Percentiles rank a stretch among this genome's conserved stretches.
phyloP scores from a whole-genome alignment of 2,888 invertebrate genomes.

The Polyommatus icarus region DNA sequence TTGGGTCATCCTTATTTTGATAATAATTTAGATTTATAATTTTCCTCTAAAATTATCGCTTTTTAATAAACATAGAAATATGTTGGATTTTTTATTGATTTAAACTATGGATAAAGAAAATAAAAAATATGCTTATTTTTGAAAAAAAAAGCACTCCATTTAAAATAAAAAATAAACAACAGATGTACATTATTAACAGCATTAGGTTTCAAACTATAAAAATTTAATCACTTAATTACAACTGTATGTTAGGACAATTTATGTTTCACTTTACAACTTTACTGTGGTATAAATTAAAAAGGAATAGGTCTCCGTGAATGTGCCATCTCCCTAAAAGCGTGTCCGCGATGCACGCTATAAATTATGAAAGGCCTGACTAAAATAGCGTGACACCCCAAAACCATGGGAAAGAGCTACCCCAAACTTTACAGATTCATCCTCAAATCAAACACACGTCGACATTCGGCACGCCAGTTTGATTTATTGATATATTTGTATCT shows the following conservation, averaged over 20 bases:
- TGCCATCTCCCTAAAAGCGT: conserved; percentile 70
- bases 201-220: conserved; percentile 22
- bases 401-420: conserved; percentile 70
- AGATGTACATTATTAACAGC: not conserved
- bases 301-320: conserved; percentile 60
- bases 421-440: conserved; percentile 69
- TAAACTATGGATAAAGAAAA: no score
- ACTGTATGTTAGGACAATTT: conserved; percentile 37
- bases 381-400: conserved; percentile 77
- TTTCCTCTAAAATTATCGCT: no score
- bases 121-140: no score
- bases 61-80: not conserved
- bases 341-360: conserved; percentile 70
- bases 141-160: not conserved
- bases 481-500: conserved; percentile 8
- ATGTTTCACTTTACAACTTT: conserved; percentile 54
- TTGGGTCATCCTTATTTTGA: no score
- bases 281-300: conserved; percentile 62
- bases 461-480: conserved; percentile 73
- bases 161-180: not conserved
- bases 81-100: not conserved
- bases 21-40: no score
- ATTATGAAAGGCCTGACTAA: conserved; percentile 75
- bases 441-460: conserved; percentile 75
- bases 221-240: conserved; percentile 34